Percentiles rank a stretch among this genome's conserved stretches.
phyloP scores from a whole-genome alignment of 2,797 vertebrate species.

The Sebastes trivittatus region DNA sequence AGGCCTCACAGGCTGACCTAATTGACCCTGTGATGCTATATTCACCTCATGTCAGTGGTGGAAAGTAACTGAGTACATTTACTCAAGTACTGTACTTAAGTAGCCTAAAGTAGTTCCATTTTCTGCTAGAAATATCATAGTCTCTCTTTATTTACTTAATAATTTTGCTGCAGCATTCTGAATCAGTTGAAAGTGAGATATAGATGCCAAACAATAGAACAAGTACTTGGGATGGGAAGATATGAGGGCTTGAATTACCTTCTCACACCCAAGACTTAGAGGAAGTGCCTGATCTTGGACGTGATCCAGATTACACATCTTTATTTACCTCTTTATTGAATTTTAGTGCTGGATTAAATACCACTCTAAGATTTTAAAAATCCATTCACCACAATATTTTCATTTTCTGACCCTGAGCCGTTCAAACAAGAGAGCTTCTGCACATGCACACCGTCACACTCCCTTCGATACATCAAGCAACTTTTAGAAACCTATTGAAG shows the following conservation, averaged over 20 bases:
- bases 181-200: neutral
- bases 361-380: neutral
- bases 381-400: neutral
- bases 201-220: neutral
- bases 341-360: neutral
- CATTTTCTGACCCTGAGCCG: neutral
- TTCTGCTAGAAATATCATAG: rapidly evolving
- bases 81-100: neutral
- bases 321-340: neutral
- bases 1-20: neutral
- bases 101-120: neutral
- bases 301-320: neutral
- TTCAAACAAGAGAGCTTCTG: neutral
- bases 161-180: neutral
- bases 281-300: neutral
- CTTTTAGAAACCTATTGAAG: neutral
- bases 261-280: neutral
- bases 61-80: neutral
- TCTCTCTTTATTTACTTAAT: neutral
- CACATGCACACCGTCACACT: neutral
- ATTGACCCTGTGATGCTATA: neutral
- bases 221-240: neutral
- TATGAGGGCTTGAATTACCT: neutral
- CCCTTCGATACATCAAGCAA: neutral
- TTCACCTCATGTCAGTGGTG: neutral